Evolutionary conservation across 1,140 invertebrate species (phyloP).

Genomic region (Diploscapter pachys): DNA sequence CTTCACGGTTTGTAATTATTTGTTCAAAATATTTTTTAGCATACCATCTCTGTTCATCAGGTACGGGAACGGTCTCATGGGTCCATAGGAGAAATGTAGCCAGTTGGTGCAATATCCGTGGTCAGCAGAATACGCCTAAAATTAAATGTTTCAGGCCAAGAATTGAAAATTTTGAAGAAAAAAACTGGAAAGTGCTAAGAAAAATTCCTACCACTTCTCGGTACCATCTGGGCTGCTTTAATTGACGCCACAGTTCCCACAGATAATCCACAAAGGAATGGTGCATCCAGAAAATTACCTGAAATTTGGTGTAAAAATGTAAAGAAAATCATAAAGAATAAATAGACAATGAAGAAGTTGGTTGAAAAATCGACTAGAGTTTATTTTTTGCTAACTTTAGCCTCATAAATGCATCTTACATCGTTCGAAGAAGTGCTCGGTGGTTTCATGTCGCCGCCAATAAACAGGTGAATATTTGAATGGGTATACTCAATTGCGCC

Average conservation of each 20-base stretch:
- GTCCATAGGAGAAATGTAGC: constrained; percentile 54
- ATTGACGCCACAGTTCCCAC: constrained; percentile 59
- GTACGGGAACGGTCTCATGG: constrained; percentile 50
- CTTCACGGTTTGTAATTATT: constrained; percentile 1
- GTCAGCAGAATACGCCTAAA: constrained; percentile 53
- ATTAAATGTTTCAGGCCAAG: not conserved
- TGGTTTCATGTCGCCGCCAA: constrained; percentile 55
- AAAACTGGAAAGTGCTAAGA: not conserved
- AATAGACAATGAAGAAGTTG: not conserved
- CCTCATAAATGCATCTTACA: no score
- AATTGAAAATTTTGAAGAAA: no score
- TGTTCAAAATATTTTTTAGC: constrained; percentile 4
- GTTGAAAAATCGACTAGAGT: not conserved
- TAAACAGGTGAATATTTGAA: constrained; percentile 57
- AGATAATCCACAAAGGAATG: constrained; percentile 61
- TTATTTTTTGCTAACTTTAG: not conserved
- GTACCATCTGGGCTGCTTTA: constrained; percentile 45
- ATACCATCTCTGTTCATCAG: constrained; percentile 53
- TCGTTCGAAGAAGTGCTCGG: constrained; percentile 58
- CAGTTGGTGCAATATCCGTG: constrained; percentile 50
- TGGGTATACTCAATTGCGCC: constrained; percentile 54
- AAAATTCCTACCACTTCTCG: constrained; percentile 35
- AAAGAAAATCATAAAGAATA: not conserved
- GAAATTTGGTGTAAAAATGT: not conserved
- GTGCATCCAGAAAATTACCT: constrained; percentile 60